Evolutionary conservation across 2,113 vertebrate genomes (phyloP), one percentile per base, ranked within the genome.

Genomic region (Gadus chalcogrammus): DNA sequence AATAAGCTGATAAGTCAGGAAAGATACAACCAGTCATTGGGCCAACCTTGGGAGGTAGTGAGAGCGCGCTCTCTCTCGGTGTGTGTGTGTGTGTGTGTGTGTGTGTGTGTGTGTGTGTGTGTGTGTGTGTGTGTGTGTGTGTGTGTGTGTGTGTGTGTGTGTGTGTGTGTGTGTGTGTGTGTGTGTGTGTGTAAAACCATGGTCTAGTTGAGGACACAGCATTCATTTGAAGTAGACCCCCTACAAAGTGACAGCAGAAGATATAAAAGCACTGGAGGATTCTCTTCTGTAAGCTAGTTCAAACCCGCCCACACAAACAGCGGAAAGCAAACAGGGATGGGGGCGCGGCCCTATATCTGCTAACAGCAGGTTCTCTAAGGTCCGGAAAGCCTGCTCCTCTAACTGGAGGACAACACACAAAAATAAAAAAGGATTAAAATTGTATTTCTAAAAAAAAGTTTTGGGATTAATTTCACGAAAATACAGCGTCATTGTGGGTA

Each of bases 201-300:
- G 17, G 64, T 65, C n/a, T 38, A 9, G 48, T 15, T 42, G 18
- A 71, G 61, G 17, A 67, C 65, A 64, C 66, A 58, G 75, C 18
- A 5, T 67, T 72, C 11, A 16, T 64, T 38, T 76, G 70, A 55
- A 77, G 70, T 2, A 65, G 64, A 72, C 60, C 76, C 68, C 71
- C 78, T 55, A 67, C 65, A 71, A 74, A 82, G 74, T 72, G 78
- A 85, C 73, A 74, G 71, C 70, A 74, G 68, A 65, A 78, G 65
- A 85, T 72, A 81, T 42, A 0, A 74, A 80, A 73, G 77, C 79
- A 55, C 59, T 70, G 74, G 76, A 70, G 58, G 69, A 69, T 76
- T 68, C 64, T 15, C 68, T 62, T 12, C 63, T 48, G 1, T 59
- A 35, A 28, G 70, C 65, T 65, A 27, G 68, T 64, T 67, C 20